A percentile compares a stretch with the other conserved stretches of the same genome.
Conservation (phyloP, 1,140 invertebrate genomes). For the Rhagoletis pomonella region DNA sequence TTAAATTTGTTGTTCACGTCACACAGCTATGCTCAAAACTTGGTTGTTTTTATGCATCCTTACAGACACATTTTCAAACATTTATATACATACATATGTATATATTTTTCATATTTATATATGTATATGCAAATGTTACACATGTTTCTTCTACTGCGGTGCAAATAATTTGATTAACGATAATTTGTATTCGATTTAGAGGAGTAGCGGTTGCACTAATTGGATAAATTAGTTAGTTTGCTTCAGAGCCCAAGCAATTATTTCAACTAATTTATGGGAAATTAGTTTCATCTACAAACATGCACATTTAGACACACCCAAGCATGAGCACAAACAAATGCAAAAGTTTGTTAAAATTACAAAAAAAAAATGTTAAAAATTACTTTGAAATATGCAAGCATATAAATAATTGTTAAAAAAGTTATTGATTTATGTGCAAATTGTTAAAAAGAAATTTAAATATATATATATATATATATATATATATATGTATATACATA, state of each 20-base stretch:
- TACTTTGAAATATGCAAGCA: neutral
- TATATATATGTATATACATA: too few species aligned
- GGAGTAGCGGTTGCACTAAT: slow-evolving; percentile 13
- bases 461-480: neutral
- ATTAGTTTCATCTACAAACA: neutral
- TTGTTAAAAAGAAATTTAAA: neutral
- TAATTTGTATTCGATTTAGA: neutral
- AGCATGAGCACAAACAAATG: neutral
- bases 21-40: too few species aligned
- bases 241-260: slow-evolving; percentile 28
- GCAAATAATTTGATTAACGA: slow-evolving; percentile 38
- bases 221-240: slow-evolving; percentile 26
- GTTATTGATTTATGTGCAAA: neutral
- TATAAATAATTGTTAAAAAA: neutral
- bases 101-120: slow-evolving; percentile 34
- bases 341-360: neutral
- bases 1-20: too few species aligned
- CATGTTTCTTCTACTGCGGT: slow-evolving; percentile 18
- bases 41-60: neutral
- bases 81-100: neutral
- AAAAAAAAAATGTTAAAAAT: neutral
- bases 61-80: neutral
- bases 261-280: slow-evolving; percentile 12
- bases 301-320: too few species aligned
- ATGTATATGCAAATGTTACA: slow-evolving; percentile 52